phyloP scores from a whole-genome alignment of 2,888 invertebrate genomes.

The Athalia rosae region DNA sequence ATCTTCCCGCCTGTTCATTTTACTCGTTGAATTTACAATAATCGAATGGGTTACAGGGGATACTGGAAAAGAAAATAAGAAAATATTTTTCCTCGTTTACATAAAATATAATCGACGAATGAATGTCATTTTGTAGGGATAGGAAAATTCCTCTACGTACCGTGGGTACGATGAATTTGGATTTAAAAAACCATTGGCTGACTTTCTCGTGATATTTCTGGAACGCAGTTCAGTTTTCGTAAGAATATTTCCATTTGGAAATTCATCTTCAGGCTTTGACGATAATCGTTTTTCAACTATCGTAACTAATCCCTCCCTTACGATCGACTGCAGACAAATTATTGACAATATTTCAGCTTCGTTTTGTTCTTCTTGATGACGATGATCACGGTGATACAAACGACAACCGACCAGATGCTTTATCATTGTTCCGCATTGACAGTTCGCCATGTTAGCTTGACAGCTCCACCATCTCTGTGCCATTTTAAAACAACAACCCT shows the following conservation, averaged over 20 bases:
- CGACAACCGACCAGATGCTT: slow-evolving; percentile 26
- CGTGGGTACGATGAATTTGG: no score
- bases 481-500: slow-evolving; percentile 20
- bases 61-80: not conserved
- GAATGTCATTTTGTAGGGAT: no score
- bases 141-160: no score
- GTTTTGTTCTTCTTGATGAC: not conserved
- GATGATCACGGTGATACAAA: not conserved
- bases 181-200: no score
- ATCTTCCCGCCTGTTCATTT: slow-evolving; percentile 74
- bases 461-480: slow-evolving; percentile 33
- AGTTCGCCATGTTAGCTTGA: slow-evolving; percentile 31
- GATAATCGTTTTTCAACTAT: no score
- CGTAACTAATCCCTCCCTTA: no score
- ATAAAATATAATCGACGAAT: no score
- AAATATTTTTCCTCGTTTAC: no score
- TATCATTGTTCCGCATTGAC: slow-evolving; percentile 29
- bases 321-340: not conserved
- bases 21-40: slow-evolving; percentile 50
- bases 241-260: no score
- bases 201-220: no score
- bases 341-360: not conserved
- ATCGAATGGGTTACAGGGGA: not conserved
- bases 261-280: no score
- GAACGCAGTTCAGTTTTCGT: no score